A percentile compares a stretch with the other conserved stretches of the same genome.
Conservation (phyloP, 2,888 invertebrate genomes). For the Cephus pygmeus region DNA sequence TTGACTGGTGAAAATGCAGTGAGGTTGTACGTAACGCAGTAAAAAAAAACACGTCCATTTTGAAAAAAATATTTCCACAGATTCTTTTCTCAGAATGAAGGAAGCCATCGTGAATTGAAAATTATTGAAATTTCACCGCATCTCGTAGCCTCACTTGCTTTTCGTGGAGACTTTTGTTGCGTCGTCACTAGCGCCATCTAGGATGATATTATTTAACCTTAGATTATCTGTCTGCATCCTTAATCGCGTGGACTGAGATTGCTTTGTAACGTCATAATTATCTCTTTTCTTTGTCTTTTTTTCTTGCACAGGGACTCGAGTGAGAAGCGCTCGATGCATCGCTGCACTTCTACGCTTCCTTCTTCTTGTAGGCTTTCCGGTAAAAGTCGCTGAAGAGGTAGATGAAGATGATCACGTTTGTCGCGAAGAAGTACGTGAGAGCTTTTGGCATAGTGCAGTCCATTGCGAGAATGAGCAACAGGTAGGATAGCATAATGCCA, state of each 20-base stretch:
- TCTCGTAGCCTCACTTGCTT: neutral
- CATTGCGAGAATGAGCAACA: slow-evolving; percentile 68
- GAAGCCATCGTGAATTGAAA: neutral
- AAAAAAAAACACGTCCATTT: neutral
- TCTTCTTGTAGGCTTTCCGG: slow-evolving; percentile 68
- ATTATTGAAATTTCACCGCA: neutral
- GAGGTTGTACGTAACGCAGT: neutral
- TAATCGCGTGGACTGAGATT: neutral
- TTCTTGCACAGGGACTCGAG: neutral
- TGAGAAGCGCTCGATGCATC: neutral
- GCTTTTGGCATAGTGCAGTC: slow-evolving; percentile 71
- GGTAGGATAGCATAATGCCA: slow-evolving; percentile 74
- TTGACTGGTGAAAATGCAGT: neutral
- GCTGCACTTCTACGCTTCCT: slow-evolving; percentile 41
- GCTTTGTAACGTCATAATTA: neutral
- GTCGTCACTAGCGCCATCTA: neutral
- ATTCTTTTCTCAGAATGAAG: neutral
- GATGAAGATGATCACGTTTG: slow-evolving; percentile 70
- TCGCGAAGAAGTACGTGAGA: slow-evolving; percentile 70
- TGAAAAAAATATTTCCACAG: neutral
- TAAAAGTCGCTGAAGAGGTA: slow-evolving; percentile 73
- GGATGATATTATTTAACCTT: neutral
- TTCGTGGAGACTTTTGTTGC: no score
- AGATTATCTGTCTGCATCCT: neutral
- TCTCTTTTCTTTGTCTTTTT: neutral